Evolutionary conservation across 2,113 vertebrate genomes (phyloP), one percentile per base, ranked within the genome.

Genomic region (Osmerus mordax): DNA sequence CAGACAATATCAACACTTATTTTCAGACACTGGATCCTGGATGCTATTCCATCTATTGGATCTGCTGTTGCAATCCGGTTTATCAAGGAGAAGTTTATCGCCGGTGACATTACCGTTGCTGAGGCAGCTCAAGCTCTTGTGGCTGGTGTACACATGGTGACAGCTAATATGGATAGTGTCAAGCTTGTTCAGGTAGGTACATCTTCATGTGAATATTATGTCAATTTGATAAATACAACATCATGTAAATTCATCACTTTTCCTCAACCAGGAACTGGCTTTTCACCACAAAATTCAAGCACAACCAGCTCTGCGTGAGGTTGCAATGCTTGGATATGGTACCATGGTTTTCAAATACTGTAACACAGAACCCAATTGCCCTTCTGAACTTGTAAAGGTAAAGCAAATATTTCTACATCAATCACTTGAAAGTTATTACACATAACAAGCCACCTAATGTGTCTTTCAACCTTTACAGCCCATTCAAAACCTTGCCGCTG

Each of bases 321-420:
- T 91, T 74, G 82, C 77, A 56, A 75, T 89, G 67, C 90, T 95
- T 62, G 89, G 89, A 75, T 94, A 91, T 0, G 92, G 93, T 0
- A 91, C 89, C 2, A 77, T 95, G 76, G 83, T 94, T 71, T 71
- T 87, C 67, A 96, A 91, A 79, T 84, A 88, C 75, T 95, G 93
- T 73, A 61, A 3, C 70, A 80, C 77, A 72, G 55, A 83, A 36
- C 82, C 81, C 51, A 9, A 32, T 56, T 92, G 91, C 74, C 41
- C 85, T 58, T 62, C 76, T 51, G 89, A 91, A 2, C 79, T 90
- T 18, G n/a, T 93, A 32, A 88, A 25, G 68, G 91, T 92, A 82
- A 62, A 36, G 3, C 66, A 11, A 0, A 32, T 36, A 65, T 54
- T 58, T 16, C 15, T 58, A 64, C 0, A 15, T 23, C 41, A 47